Evolutionary conservation across 2,797 vertebrate species (phyloP).

Genomic region (Dendrocincla tyrannina): DNA sequence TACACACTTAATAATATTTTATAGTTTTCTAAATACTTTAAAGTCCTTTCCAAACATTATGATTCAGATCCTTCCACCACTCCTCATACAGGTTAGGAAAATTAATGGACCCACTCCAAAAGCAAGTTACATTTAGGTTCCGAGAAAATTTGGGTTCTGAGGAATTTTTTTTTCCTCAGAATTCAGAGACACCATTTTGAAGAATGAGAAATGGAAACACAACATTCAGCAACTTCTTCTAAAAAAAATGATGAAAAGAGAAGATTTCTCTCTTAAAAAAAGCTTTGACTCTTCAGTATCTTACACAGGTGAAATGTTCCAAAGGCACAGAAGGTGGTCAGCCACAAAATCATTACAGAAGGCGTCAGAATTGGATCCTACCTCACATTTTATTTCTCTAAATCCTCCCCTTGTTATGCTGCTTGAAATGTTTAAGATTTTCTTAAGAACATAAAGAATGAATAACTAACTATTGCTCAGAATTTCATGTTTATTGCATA

Average conservation of each 20-base stretch:
- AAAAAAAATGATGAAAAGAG: background rate
- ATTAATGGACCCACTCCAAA: background rate
- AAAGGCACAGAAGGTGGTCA: background rate
- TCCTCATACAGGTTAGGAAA: background rate
- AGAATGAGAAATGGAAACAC: background rate
- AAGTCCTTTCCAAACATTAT: slow-evolving; percentile 22
- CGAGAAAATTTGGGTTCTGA: background rate
- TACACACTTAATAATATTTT: slow-evolving; percentile 38
- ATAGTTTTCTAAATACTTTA: slow-evolving; percentile 29
- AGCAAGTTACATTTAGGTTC: background rate
- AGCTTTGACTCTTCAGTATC: background rate
- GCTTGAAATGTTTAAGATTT: no score
- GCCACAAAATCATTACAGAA: background rate
- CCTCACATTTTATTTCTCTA: background rate
- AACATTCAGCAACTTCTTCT: background rate
- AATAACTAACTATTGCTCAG: background rate
- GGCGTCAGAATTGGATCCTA: background rate
- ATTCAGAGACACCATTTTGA: background rate
- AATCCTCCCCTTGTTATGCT: background rate
- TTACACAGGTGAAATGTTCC: background rate
- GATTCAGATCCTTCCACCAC: background rate
- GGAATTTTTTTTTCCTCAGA: background rate
- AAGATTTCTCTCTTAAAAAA: background rate
- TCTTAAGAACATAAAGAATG: background rate
- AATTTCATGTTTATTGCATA: background rate